Evolutionary conservation across 2,888 invertebrate species (phyloP), one percentile per base, ranked within the genome.

Genomic region (Chironomus tentans): DNA sequence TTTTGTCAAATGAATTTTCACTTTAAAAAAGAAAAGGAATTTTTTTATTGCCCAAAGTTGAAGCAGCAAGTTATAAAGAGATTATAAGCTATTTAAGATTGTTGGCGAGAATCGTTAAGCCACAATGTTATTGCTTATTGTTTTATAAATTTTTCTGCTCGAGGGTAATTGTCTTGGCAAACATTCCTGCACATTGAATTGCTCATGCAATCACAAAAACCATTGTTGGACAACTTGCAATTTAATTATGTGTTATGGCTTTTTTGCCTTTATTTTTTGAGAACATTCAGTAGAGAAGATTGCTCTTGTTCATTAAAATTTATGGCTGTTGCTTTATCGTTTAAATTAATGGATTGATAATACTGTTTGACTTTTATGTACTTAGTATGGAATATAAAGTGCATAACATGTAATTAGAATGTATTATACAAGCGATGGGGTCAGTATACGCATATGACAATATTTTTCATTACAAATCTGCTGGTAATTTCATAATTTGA

Each of bases 271-370:
- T 6, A 56, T 7, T 15, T 18, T 15, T 38, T 10, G 38, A 56
- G 7, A 15, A 15, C 56, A 56, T 18, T 56, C 18, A n/a, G 15
- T 6, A 50, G n/a, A 50, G 15, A 15, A 4, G 56, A 56, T 56
- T 15, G 18, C 18, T 15, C 15, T 18, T 15, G 15, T 56, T 56
- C n/a, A 56, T 56, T 65, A 24, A 21, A 24, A 65, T 21, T 65
- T 65, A 65, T 65, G 24, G 21, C 65, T 21, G 21, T 22, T 22
- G 18, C 65, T 65, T 65, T 65, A 65, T 65, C 65, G 22, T 65
- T 65, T 65, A 22, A 56, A n/a, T 71, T 50, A 71, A 71, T 71
- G 71, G 50, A 71, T 71, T 71, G 71, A 71, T 71, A 71, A 71
- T 71, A 22, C 38, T 10, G 38, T 38, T 38, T 38, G 38, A 38